These are phyloP conservation scores for Actias luna DNA, from an alignment of 2,888 invertebrate species.

Conservation along the genomic window DNA sequence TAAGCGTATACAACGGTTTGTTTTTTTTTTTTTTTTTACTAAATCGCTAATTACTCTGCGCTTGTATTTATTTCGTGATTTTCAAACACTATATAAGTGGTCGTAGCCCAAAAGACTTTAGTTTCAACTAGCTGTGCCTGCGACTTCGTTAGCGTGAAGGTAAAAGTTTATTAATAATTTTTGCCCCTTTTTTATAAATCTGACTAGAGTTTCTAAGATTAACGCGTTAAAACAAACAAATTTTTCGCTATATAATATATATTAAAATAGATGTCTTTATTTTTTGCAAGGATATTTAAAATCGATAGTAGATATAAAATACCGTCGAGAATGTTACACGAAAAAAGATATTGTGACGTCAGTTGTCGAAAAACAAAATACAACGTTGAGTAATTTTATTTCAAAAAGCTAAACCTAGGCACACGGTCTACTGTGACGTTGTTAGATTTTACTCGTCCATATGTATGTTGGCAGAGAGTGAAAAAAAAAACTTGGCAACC, in stretches of 20 bases:
- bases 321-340: not conserved
- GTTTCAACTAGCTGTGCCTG: too few relatives aligned
- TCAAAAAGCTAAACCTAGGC: constrained; percentile 24
- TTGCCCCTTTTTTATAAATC: too few relatives aligned
- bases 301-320: not conserved
- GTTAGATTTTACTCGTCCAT: constrained; percentile 48
- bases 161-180: too few relatives aligned
- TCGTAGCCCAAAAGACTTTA: not conserved
- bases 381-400: not conserved
- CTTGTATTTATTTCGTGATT: constrained; percentile 24
- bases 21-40: constrained; percentile 24
- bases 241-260: too few relatives aligned
- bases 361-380: not conserved
- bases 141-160: too few relatives aligned
- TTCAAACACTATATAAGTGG: constrained; percentile 12
- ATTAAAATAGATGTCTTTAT: too few relatives aligned
- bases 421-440: constrained; percentile 47
- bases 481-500: constrained; percentile 70
- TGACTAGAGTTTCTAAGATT: too few relatives aligned
- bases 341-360: not conserved
- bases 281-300: not conserved
- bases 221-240: too few relatives aligned
- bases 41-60: constrained; percentile 29
- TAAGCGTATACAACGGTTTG: constrained; percentile 32
- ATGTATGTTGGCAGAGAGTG: constrained; percentile 44